phyloP scores from a whole-genome alignment of 2,797 vertebrate species.

The Tarsius wallacei region DNA sequence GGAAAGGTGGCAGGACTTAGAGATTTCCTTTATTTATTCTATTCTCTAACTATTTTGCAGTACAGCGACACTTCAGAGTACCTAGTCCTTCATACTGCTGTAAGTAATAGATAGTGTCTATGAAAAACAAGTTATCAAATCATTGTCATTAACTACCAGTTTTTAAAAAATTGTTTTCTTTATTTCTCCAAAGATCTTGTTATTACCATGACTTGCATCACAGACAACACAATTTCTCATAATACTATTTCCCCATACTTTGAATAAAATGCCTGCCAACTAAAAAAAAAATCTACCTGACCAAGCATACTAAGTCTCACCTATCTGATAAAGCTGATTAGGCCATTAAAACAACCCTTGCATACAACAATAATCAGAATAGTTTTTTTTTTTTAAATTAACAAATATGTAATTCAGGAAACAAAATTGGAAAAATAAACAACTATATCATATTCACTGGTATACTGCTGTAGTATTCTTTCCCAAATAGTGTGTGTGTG shows the following conservation, averaged over 20 bases:
- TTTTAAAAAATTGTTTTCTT: conserved; percentile 9
- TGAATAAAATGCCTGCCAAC: neutral
- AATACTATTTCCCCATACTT: neutral
- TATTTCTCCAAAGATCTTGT: conserved; percentile 36
- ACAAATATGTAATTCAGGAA: neutral
- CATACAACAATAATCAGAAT: neutral
- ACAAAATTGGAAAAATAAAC: neutral
- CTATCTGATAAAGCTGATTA: neutral
- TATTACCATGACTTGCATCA: neutral
- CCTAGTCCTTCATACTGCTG: neutral
- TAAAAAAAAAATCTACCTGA: neutral
- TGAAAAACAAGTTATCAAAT: conserved; percentile 82
- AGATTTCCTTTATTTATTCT: neutral
- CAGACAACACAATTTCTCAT: neutral
- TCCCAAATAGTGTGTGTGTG: neutral
- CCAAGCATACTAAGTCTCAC: neutral
- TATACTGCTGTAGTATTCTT: neutral
- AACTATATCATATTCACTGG: neutral
- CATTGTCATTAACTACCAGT: conserved; percentile 60
- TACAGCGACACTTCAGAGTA: neutral
- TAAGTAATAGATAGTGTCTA: conserved; percentile 62
- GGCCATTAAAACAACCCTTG: neutral
- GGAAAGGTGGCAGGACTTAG: neutral
- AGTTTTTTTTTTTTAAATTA: neutral
- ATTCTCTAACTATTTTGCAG: neutral